These are phyloP conservation scores for Condylostylus longicornis DNA, from an alignment of 1,140 invertebrate species.

Conservation along the genomic window DNA sequence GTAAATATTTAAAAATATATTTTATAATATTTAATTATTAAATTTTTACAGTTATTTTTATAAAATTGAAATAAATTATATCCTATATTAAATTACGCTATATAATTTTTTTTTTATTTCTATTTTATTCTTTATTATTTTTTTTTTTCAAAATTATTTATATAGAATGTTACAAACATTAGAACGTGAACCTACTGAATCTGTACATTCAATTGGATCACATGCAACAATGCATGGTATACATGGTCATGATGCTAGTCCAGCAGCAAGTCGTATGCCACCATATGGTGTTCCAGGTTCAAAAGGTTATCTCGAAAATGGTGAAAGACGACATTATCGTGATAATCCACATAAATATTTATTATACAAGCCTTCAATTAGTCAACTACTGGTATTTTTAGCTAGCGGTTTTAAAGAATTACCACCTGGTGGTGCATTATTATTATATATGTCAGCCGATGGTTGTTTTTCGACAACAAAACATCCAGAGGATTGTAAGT, in stretches of 20 bases:
- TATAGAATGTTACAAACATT: constrained; percentile 83
- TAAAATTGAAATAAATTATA: too few species aligned
- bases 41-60: too few species aligned
- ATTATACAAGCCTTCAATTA: constrained; percentile 87
- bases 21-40: too few species aligned
- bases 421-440: constrained; percentile 73
- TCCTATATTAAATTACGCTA: too few species aligned
- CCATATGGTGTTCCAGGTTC: constrained; percentile 39
- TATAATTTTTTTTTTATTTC: not conserved
- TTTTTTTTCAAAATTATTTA: constrained; percentile 1
- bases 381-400: constrained; percentile 84
- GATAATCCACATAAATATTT: constrained; percentile 97
- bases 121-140: not conserved
- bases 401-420: constrained; percentile 89
- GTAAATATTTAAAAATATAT: constrained; percentile 9
- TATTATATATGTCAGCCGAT: constrained; percentile 89
- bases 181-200: constrained; percentile 79
- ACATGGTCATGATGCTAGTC: constrained; percentile 64
- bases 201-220: constrained; percentile 32
- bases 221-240: constrained; percentile 39
- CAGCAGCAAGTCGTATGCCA: constrained; percentile 59
- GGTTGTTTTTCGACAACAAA: constrained; percentile 78
- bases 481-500: constrained; percentile 79
- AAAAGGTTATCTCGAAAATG: constrained; percentile 55
- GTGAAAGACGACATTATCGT: constrained; percentile 46